Evolutionary conservation across 2,888 invertebrate species (phyloP).

Genomic region (Cephus nigrinus): DNA sequence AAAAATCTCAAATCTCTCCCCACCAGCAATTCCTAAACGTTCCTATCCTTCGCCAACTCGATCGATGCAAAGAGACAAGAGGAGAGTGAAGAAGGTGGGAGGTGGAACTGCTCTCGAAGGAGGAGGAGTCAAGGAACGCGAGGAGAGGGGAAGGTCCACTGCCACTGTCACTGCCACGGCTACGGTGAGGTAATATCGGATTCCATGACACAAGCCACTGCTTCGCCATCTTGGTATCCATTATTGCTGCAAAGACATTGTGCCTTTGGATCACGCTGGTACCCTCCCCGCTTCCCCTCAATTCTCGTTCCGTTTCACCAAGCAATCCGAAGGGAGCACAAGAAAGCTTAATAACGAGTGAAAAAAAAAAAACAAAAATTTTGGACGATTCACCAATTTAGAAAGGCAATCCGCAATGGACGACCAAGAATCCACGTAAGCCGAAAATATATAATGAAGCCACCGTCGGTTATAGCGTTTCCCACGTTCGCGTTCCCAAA

Average conservation of each 20-base stretch:
- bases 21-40: not conserved
- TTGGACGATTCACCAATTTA: not conserved
- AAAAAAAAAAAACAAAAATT: not conserved
- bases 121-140: conserved; percentile 14
- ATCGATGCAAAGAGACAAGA: conserved; percentile 9
- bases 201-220: conserved; percentile 52
- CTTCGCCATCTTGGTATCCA: conserved; percentile 54
- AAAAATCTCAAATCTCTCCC: not conserved
- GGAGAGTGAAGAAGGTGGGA: conserved; percentile 16
- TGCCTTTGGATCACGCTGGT: not conserved
- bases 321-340: not conserved
- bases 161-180: conserved; percentile 64
- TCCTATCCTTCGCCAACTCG: not conserved
- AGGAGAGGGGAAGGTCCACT: conserved; percentile 20
- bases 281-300: not conserved
- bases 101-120: conserved; percentile 19
- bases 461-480: not conserved
- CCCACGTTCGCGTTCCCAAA: no score
- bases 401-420: not conserved
- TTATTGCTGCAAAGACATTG: conserved; percentile 20
- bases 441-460: not conserved
- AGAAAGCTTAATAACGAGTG: not conserved
- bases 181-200: conserved; percentile 61
- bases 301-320: not conserved
- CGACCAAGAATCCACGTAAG: not conserved